Evolutionary conservation across 2,113 vertebrate species (phyloP), one percentile per base, ranked within the genome.

Genomic region (Rutilus rutilus): DNA sequence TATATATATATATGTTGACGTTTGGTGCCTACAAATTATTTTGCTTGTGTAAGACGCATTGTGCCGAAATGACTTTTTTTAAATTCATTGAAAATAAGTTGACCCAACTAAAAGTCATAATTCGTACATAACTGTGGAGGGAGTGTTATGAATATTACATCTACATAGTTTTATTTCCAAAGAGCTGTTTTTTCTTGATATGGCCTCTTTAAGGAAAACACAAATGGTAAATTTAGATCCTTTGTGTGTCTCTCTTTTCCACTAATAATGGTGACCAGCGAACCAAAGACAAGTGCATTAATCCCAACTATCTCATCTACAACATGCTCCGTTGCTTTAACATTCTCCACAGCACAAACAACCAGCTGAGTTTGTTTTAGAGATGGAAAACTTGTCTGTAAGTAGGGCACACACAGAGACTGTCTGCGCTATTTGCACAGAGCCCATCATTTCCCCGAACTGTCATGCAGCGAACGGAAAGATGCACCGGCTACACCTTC

Each of bases 381-480:
- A 42, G 69, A 73, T 73, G 69, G 69, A 42, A 71, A 71, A 42
- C 36, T 42, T 42, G 67, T 71, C 33, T 71, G 67, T 54, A 77
- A 77, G 74, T 77, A 77, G 74, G 74, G n/a, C 74, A 77, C 74
- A 77, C 74, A 52, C 15, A 23, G 7, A 33, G 47, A 75, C 23
- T 6, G 47, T 76, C 10, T 76, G 74, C 19, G 74, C 6, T 74
- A 25, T 74, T 74, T 74, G 30, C 15, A 67, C 30, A 23, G 67
- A 42, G 36, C 36, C 36, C 67, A 42, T 71, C 23, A 42, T 23
- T 10, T 6, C 19, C 67, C 67, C 21, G 10, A 42, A 42, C 67
- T 42, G 36, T 42, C 67, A 23, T 5, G 10, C 8, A 42, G 36
- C 9, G 1, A 71, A 71, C 67, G 23, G 33, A 71, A 23, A 39